Evolutionary conservation across 2,797 vertebrate genomes (phyloP), one percentile per base, ranked within the genome.

Genomic region (Furcifer pardalis): DNA sequence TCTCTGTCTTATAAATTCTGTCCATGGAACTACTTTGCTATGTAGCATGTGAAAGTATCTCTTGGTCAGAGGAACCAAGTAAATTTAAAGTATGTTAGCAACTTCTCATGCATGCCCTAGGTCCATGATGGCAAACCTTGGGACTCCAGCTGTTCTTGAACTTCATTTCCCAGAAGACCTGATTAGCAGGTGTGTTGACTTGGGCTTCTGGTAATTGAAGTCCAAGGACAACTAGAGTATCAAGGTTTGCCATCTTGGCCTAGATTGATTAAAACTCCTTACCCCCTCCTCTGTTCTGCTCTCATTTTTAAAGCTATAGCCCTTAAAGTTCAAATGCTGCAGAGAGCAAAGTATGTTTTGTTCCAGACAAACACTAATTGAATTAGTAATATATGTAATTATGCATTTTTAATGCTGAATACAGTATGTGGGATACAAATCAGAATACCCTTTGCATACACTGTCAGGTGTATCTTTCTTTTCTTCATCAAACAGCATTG

Each of bases 281-380:
- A 5, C 37, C 23, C 40, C 19, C 25, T 21, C 2, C 37, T 77
- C 84, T n/a, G n/a, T n/a, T n/a, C n/a, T n/a, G n/a, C n/a, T n/a
- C 30, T 65, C 87, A 21, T 52, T 90, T 87, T 81, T 85, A 88
- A 89, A 76, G 35, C 37, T 74, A 35, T 42, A 82, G 19, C 4
- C 23, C 44, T 0, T 7, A 2, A 87, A 84, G 81, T 79, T 88
- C 62, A 81, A 84, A 84, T 2, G 15, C 84, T 87, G 49, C 68
- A 88, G 69, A 88, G 62, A n/a, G 52, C 87, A 84, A 77, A 80
- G 65, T 77, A 85, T 42, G 44, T 72, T 75, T 87, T 77, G 44
- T 81, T 84, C 87, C 60, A 81, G 69, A 81, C 32, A 81, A 86
- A 84, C 77, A 77, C 46, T 89, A 90, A 90, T 89, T 87, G 65